phyloP scores from a whole-genome alignment of 2,888 invertebrate genomes.

The Cantharis rufa region DNA sequence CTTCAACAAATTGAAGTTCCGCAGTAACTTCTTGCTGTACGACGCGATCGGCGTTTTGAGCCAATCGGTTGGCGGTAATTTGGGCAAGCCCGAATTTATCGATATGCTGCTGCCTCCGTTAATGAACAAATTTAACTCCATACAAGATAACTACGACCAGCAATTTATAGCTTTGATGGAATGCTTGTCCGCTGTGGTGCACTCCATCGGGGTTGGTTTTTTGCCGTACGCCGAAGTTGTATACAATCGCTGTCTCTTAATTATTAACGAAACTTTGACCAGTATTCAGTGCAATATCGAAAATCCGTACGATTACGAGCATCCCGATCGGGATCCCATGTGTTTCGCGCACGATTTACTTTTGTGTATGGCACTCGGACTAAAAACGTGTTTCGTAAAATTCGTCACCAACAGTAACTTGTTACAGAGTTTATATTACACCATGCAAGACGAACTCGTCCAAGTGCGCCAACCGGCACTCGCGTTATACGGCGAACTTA shows the following conservation, averaged over 20 bases:
- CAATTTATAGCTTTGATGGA: slow-evolving; percentile 71
- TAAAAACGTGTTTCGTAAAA: slow-evolving; percentile 69
- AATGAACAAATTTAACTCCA: slow-evolving; percentile 72
- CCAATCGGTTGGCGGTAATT: slow-evolving; percentile 71
- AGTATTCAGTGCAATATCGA: slow-evolving; percentile 65
- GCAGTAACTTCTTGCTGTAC: slow-evolving; percentile 74
- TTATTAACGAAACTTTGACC: slow-evolving; percentile 71
- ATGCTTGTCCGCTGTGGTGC: slow-evolving; percentile 77
- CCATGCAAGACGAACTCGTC: slow-evolving; percentile 74
- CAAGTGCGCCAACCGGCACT: slow-evolving; percentile 77
- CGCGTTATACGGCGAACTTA: slow-evolving; percentile 76
- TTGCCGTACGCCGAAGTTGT: slow-evolving; percentile 75
- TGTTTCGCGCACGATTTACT: slow-evolving; percentile 75
- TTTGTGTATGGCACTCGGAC: slow-evolving; percentile 72
- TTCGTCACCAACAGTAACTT: slow-evolving; percentile 70
- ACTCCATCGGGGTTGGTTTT: slow-evolving; percentile 72
- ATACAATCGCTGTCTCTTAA: slow-evolving; percentile 67
- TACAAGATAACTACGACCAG: slow-evolving; percentile 74
- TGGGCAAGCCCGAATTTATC: slow-evolving; percentile 71
- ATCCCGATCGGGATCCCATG: slow-evolving; percentile 73
- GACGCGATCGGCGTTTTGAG: slow-evolving; percentile 79
- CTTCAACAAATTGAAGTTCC: slow-evolving; percentile 69
- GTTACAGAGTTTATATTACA: slow-evolving; percentile 69
- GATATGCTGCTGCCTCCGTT: slow-evolving; percentile 73
- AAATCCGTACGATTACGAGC: slow-evolving; percentile 69